Conservation (phyloP, 2,888 invertebrate genomes). For the Xylota sylvarum region DNA sequence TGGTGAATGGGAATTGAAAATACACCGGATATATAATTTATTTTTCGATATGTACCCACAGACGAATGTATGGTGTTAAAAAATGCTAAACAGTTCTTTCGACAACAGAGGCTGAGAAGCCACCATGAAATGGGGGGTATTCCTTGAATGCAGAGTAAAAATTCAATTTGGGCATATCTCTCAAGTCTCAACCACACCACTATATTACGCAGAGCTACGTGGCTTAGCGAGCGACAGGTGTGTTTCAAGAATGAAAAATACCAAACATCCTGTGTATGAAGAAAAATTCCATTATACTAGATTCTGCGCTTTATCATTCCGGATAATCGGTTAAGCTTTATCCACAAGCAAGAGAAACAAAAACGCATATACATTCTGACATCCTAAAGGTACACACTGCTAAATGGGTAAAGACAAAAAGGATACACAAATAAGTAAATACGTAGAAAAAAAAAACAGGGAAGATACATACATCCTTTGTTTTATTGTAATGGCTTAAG, state of each 20-base stretch:
- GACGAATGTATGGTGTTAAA: not conserved
- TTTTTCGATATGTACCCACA: no score
- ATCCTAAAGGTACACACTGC: not conserved
- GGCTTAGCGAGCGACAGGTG: slow-evolving; percentile 54
- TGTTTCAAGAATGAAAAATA: slow-evolving; percentile 27
- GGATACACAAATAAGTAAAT: not conserved
- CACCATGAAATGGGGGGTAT: no score
- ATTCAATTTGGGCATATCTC: no score
- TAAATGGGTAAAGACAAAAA: not conserved
- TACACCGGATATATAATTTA: not conserved
- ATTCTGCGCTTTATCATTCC: slow-evolving; percentile 34
- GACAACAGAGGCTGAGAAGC: no score
- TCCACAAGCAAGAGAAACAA: slow-evolving; percentile 22
- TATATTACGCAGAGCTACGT: slow-evolving; percentile 21
- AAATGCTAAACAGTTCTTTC: not conserved
- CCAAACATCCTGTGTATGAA: slow-evolving; percentile 11
- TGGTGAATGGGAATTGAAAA: not conserved
- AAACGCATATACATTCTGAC: not conserved
- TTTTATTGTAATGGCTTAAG: slow-evolving; percentile 46
- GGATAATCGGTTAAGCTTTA: slow-evolving; percentile 63
- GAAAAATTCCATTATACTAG: slow-evolving; percentile 20
- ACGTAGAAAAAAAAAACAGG: slow-evolving; percentile 2
- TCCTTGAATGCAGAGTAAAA: no score
- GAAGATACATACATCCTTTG: slow-evolving; percentile 25
- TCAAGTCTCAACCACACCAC: not conserved